phyloP scores from a whole-genome alignment of 2,797 vertebrate genomes.

The Coendou prehensilis region DNA sequence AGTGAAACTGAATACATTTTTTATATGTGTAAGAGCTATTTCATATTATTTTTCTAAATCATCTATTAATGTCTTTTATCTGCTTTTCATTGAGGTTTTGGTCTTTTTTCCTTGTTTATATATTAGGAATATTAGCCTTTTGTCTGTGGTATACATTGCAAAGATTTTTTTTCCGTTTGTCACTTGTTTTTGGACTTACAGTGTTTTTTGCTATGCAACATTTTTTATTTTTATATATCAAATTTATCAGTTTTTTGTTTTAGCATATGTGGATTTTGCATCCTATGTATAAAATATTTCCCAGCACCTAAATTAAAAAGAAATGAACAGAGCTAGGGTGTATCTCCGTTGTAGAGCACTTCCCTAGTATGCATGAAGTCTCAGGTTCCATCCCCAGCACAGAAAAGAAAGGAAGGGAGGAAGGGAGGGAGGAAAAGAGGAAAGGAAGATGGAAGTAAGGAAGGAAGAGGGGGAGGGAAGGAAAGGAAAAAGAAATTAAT shows the following conservation, averaged over 20 bases:
- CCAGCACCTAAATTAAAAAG: background rate
- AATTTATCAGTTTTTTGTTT: background rate
- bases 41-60: background rate
- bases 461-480: background rate
- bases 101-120: background rate
- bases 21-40: background rate
- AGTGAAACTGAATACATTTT: background rate
- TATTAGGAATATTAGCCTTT: background rate
- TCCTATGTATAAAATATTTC: background rate
- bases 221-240: constrained; percentile 19
- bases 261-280: background rate
- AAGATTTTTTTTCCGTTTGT: background rate
- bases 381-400: background rate
- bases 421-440: background rate
- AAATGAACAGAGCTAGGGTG: background rate
- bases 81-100: background rate
- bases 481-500: background rate
- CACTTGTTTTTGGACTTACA: background rate
- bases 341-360: background rate
- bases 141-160: background rate
- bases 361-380: background rate
- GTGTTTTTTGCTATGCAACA: background rate
- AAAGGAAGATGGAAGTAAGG: background rate
- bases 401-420: background rate
- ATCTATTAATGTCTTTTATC: background rate